Conservation (phyloP, 2,888 invertebrate species). For the Callosobruchus maculatus region DNA sequence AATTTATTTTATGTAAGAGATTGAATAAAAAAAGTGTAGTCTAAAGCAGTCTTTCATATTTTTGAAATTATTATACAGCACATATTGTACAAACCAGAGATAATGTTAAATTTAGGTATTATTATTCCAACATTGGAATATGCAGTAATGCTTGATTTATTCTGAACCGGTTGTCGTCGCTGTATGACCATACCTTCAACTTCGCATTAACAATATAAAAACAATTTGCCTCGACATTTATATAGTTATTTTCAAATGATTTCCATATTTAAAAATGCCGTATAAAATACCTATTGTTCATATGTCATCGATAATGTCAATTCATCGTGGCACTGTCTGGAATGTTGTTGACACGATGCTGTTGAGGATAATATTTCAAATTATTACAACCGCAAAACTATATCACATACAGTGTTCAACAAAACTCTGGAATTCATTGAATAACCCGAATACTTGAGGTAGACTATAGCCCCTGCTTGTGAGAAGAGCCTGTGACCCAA, state of each 20-base stretch:
- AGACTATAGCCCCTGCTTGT: too few relatives aligned
- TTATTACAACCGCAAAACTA: background rate
- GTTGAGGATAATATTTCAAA: background rate
- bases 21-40: too few relatives aligned
- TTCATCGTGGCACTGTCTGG: background rate
- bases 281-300: background rate
- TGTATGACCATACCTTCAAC: background rate
- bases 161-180: background rate
- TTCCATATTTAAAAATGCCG: background rate
- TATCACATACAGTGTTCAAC: background rate
- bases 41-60: too few relatives aligned
- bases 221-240: background rate
- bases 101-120: background rate
- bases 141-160: background rate
- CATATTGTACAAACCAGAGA: background rate
- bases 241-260: background rate
- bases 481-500: too few relatives aligned
- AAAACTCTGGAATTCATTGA: too few relatives aligned
- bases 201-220: background rate
- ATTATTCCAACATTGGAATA: background rate
- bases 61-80: too few relatives aligned
- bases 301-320: background rate
- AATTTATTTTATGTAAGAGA: too few relatives aligned
- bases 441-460: too few relatives aligned
- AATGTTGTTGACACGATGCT: background rate